These are phyloP conservation scores for Pyrrhia umbra DNA, from an alignment of 2,888 invertebrate species.

Conservation along the genomic window DNA sequence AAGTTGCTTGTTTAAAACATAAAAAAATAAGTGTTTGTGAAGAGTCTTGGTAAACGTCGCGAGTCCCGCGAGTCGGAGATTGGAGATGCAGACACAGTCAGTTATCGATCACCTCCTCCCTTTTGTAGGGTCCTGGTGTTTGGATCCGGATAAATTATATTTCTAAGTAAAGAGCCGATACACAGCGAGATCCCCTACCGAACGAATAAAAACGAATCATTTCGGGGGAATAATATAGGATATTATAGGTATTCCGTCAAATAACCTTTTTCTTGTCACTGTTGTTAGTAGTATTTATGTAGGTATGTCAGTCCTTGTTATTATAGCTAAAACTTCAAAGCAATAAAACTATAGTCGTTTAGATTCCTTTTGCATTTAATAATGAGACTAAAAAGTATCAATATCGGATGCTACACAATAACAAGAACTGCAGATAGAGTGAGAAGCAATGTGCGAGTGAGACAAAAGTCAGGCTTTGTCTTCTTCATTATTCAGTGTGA, in stretches of 20 bases:
- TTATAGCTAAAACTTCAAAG: no score
- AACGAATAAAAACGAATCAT: constrained; percentile 29
- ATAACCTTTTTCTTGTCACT: constrained; percentile 9
- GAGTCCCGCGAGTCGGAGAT: no score
- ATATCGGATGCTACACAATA: constrained; percentile 18
- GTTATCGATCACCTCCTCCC: constrained; percentile 58
- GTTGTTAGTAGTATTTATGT: not conserved
- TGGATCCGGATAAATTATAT: constrained; percentile 52
- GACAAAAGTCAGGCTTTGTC: constrained; percentile 63
- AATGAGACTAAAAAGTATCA: constrained; percentile 24
- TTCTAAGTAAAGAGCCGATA: constrained; percentile 43
- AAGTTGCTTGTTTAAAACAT: constrained; percentile 59
- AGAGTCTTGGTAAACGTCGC: constrained; percentile 24
- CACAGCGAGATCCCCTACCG: constrained; percentile 15
- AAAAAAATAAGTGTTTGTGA: constrained; percentile 50
- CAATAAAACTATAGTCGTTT: not conserved
- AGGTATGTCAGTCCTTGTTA: no score
- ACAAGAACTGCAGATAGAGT: constrained; percentile 38
- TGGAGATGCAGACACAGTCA: constrained; percentile 47
- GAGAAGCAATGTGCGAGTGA: constrained; percentile 60
- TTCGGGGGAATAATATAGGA: constrained; percentile 1
- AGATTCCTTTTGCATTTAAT: not conserved
- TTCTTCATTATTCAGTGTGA: constrained; percentile 77
- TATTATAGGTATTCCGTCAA: constrained; percentile 20
- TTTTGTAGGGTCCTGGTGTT: constrained; percentile 53